These are phyloP conservation scores for Lomographa bimaculata DNA, from an alignment of 2,888 invertebrate genomes.

Conservation along the genomic window DNA sequence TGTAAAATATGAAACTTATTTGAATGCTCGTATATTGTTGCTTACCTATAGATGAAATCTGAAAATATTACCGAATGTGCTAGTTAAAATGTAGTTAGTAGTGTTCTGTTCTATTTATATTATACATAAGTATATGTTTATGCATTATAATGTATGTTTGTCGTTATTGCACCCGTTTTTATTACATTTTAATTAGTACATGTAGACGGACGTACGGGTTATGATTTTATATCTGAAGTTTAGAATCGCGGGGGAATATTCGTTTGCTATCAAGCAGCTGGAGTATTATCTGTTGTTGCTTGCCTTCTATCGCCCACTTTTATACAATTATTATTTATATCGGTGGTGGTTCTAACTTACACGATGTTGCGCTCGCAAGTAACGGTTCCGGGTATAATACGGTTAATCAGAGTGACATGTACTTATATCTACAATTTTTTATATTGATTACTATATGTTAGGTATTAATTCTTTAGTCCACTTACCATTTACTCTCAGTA, in stretches of 20 bases:
- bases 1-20: slow-evolving; percentile 4
- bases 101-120: slow-evolving; percentile 41
- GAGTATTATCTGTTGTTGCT: slow-evolving; percentile 5
- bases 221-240: slow-evolving; percentile 33
- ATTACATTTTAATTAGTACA: slow-evolving; percentile 75
- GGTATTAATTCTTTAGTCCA: too few species aligned
- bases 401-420: too few species aligned
- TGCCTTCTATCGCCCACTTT: slow-evolving; percentile 1
- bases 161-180: slow-evolving; percentile 46
- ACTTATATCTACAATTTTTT: too few species aligned
- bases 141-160: slow-evolving; percentile 41
- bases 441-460: too few species aligned
- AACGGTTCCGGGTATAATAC: too few species aligned
- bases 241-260: slow-evolving; percentile 42
- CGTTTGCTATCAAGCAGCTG: slow-evolving; percentile 45
- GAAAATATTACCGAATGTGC: slow-evolving; percentile 77
- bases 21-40: neutral
- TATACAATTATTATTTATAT: neutral
- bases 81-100: slow-evolving; percentile 73
- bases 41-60: slow-evolving; percentile 47
- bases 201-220: slow-evolving; percentile 48
- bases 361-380: neutral
- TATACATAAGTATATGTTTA: slow-evolving; percentile 43
- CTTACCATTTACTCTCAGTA: too few species aligned
- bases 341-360: slow-evolving; percentile 14